Base-by-base conservation (phyloP, 2,888 invertebrate genomes). In the Gibbula magus region DNA sequence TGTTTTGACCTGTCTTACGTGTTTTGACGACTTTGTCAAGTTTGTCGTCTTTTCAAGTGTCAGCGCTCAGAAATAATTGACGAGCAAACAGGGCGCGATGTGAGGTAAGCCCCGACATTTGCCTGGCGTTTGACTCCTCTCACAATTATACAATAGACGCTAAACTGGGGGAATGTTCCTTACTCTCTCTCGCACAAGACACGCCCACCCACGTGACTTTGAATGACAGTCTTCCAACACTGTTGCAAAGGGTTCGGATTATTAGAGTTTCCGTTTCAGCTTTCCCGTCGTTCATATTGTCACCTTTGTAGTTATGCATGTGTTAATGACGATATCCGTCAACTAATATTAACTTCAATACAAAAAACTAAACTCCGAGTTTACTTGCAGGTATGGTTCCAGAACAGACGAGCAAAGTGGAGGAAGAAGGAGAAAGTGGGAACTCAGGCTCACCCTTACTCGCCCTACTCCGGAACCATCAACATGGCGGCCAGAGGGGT, bases 331-430 rank as follows among this genome's bases (percentile, higher is more conserved):
- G 10, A 45, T 1, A 10, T 1, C 45, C 13, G 1, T 8, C 45
- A 45, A 10, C 5, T 8, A 10, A 10, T 45, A 13, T 8, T 1
- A 45, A 45, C 45, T 10, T 4, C 13, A 4, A 10, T 5, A 10
- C 5, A 45, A 13, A 35, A 20, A 73, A 18, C 32, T 73, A 45
- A 73, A n/a, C 53, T 29, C 13, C 25, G 18, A 16, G 18, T 45
- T 78, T 66, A 29, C 85, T n/a, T 90, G 25, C 95, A 99, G 99
- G 99, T 99, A 84, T 99, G 99, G 99, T 99, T 99, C 94, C 99
- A 99, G 94, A 99, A 99, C 94, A 95, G 99, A 54, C 95, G 99
- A 84, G 99, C 99, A 76, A 99, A 99, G 93, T 99, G 99, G 98
- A 95, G 99, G 83, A 99, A 99, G 94, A 98, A 98, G 94, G 99